phyloP scores from a whole-genome alignment of 2,888 invertebrate genomes.

The Osmoderma eremita region DNA sequence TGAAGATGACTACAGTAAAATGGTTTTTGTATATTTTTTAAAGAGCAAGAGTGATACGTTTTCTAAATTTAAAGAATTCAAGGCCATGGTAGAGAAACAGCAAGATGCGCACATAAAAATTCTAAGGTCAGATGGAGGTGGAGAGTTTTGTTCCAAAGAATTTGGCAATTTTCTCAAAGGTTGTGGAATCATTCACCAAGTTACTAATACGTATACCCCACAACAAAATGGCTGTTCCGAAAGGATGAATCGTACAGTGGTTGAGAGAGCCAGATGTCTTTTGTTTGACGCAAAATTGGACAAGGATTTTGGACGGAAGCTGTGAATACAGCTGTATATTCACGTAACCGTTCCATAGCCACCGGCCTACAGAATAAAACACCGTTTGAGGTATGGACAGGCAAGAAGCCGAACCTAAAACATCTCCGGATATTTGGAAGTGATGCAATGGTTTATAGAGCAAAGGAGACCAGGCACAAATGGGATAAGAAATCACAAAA shows the following conservation, averaged over 20 bases:
- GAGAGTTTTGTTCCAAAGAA: conserved; percentile 35
- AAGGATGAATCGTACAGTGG: conserved; percentile 45
- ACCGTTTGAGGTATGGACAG: conserved; percentile 55
- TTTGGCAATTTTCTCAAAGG: conserved; percentile 47
- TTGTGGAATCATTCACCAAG: conserved; percentile 49
- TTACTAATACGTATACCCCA: conserved; percentile 52
- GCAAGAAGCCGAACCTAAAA: conserved; percentile 53
- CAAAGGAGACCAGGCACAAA: conserved; percentile 54
- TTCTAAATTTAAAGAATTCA: conserved; percentile 50
- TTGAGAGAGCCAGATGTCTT: conserved; percentile 41
- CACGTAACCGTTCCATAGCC: conserved; percentile 47
- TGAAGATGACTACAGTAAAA: conserved; percentile 43
- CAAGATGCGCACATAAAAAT: conserved; percentile 49
- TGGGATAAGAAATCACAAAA: conserved; percentile 46
- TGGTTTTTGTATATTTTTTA: conserved; percentile 50
- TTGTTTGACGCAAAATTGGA: conserved; percentile 31
- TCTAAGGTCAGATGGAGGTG: conserved; percentile 51
- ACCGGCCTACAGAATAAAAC: conserved; percentile 48
- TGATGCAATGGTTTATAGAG: conserved; percentile 52
- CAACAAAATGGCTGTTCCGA: conserved; percentile 51
- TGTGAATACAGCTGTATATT: conserved; percentile 49
- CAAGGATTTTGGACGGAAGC: conserved; percentile 43
- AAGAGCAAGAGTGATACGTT: conserved; percentile 48
- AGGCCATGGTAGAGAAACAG: conserved; percentile 52
- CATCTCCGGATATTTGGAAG: conserved; percentile 55